phyloP scores from a whole-genome alignment of 2,888 invertebrate genomes.

The Tanypteryx hageni region DNA sequence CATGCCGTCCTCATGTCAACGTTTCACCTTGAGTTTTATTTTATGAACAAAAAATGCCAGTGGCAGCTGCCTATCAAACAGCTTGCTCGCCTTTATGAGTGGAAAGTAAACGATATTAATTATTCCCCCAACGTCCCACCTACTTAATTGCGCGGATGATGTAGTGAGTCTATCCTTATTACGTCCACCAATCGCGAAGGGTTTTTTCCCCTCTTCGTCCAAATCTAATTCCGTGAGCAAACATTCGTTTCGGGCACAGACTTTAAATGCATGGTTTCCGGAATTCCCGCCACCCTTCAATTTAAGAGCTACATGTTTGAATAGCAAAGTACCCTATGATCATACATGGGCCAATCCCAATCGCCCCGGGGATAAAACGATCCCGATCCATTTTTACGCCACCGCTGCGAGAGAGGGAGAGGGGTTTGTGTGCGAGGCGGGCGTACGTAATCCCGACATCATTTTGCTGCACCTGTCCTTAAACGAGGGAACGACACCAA shows the following conservation, averaged over 20 bases:
- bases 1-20: not conserved
- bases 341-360: not conserved
- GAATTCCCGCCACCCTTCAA: conserved; percentile 11
- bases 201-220: not conserved
- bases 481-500: not conserved
- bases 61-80: not conserved
- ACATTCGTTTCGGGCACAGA: not conserved
- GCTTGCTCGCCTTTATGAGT: not conserved
- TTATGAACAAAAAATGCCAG: not conserved
- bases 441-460: conserved; percentile 1
- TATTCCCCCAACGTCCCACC: not conserved
- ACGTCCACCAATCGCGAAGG: not conserved
- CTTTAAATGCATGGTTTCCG: not conserved
- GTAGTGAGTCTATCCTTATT: not conserved
- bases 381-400: not conserved
- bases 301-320: conserved; percentile 41
- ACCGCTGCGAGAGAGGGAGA: too few species aligned
- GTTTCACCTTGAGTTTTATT: not conserved
- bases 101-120: not conserved
- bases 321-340: conserved; percentile 42
- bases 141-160: not conserved
- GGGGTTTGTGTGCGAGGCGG: not conserved
- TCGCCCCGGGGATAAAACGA: not conserved
- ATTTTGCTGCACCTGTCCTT: conserved; percentile 28
- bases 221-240: not conserved